phyloP scores from a whole-genome alignment of 2,888 invertebrate species.

The Tridacna gigas region DNA sequence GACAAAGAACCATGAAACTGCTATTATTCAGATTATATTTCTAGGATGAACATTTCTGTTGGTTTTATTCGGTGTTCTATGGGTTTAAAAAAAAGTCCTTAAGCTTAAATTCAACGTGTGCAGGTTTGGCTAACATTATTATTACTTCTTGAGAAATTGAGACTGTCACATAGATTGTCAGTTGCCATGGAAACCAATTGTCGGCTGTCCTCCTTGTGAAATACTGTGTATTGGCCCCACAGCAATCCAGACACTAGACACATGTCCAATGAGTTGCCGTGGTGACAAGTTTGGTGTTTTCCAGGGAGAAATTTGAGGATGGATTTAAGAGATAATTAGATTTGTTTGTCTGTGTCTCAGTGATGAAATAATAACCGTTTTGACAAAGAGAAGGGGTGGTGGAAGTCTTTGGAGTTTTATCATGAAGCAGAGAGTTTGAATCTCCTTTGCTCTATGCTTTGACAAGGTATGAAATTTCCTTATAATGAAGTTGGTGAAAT shows the following conservation, averaged over 20 bases:
- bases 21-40: too few species aligned
- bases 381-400: too few species aligned
- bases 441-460: too few species aligned
- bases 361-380: neutral
- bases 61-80: too few species aligned
- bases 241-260: constrained; percentile 12
- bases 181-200: constrained; percentile 21
- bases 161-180: constrained; percentile 23
- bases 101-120: neutral
- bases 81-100: too few species aligned
- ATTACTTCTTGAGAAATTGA: constrained; percentile 24
- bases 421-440: too few species aligned
- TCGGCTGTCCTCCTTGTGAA: constrained; percentile 9
- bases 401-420: too few species aligned
- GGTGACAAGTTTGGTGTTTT: constrained; percentile 18
- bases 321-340: constrained; percentile 4
- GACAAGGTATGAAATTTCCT: too few species aligned
- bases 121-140: neutral
- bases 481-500: too few species aligned
- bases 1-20: too few species aligned
- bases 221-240: constrained; percentile 16
- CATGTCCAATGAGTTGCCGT: neutral
- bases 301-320: constrained; percentile 4
- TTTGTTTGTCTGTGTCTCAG: neutral
- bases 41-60: too few species aligned